Base-by-base conservation (phyloP, 2,113 vertebrate species). In the Natator depressus region DNA sequence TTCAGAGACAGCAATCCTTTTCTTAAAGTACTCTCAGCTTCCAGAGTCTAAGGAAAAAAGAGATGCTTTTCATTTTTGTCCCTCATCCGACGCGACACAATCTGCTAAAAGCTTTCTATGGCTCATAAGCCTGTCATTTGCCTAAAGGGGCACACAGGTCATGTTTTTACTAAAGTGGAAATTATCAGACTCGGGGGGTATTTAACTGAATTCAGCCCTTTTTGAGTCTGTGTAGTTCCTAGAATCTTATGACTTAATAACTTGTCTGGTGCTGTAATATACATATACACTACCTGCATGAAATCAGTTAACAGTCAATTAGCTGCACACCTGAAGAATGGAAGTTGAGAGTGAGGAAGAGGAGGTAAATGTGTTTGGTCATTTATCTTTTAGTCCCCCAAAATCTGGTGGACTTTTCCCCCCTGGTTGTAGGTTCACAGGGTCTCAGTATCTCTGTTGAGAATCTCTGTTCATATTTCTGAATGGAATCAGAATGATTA, bases 1-100 rank as follows among this genome's bases (percentile, higher is more conserved):
- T 65, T 85, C 0, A 0, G 82, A 85, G 51, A 16, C 5, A 0
- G 85, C 10, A n/a, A 20, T 54, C 11, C n/a, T 80, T 72, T 83
- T 42, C 9, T 47, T 86, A 1, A 86, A 83, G 49, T 78, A 47
- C 27, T 78, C 59, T 87, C 49, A 87, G 86, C 47, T 89, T 79
- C 53, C 72, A 80, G 59, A 42, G 16, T 46, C 89, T 76, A 75
- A 29, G 51, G 72, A 16, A 20, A 82, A 81, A 51, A 13, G 35
- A 29, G 29, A 53, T 22, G 1, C 38, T 38, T 79, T 82, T 54
- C 19, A n/a, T 83, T 49, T 5, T 46, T 62, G 16, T 20, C 57
- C 10, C 49, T 85, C 80, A 42, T 55, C 20, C 19, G 16, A 42
- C 7, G 35, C 25, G 12, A n/a, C 10, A 35, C 20, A 55, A 8